phyloP scores from a whole-genome alignment of 2,113 vertebrate genomes.

The Chaetodon trifascialis region DNA sequence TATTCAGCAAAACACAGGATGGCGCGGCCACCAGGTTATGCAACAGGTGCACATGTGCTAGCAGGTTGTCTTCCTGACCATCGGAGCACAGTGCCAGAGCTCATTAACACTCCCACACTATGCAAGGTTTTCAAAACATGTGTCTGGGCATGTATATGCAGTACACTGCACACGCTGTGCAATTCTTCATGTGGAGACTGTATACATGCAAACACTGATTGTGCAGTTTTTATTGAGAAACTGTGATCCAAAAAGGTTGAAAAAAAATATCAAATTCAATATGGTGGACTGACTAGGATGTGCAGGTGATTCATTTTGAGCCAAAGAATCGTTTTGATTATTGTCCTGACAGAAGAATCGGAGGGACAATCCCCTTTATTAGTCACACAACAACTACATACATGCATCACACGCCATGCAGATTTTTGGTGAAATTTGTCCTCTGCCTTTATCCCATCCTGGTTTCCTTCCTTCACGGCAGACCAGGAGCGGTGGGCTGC shows the following conservation, averaged over 20 bases:
- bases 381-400: too few species aligned
- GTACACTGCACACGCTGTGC: not conserved
- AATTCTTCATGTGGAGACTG: not conserved
- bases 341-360: too few species aligned
- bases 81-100: constrained; percentile 33
- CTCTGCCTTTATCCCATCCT: too few species aligned
- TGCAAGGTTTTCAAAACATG: constrained; percentile 63
- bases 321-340: not conserved
- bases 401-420: too few species aligned
- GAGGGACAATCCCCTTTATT: too few species aligned
- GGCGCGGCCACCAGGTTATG: constrained; percentile 79
- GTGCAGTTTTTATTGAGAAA: not conserved
- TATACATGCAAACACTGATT: not conserved
- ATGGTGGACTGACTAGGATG: not conserved
- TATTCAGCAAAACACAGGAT: constrained; percentile 73
- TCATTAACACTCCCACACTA: constrained; percentile 69
- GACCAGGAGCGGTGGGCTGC: too few species aligned
- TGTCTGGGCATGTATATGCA: constrained; percentile 28
- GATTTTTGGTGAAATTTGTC: too few species aligned
- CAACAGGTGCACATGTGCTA: constrained; percentile 85
- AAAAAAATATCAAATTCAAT: not conserved
- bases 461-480: too few species aligned
- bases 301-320: not conserved
- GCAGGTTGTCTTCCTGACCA: constrained; percentile 74
- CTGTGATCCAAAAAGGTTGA: not conserved